Conservation (phyloP, 2,113 vertebrate species). For the Lutjanus erythropterus region DNA sequence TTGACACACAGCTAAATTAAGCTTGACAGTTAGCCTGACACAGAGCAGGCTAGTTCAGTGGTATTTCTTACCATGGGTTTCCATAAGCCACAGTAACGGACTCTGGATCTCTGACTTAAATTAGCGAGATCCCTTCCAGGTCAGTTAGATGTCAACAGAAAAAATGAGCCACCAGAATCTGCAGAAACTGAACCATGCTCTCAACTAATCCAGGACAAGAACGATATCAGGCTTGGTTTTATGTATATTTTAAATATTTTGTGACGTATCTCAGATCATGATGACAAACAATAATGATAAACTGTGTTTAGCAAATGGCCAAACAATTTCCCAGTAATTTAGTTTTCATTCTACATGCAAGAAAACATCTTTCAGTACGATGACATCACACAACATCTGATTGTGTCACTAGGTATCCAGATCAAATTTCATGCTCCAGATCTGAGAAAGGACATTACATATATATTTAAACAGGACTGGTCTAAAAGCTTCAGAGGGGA, state of each 20-base stretch:
- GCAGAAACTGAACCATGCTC: background rate
- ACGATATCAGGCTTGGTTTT: background rate
- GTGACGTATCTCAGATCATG: background rate
- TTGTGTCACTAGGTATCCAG: background rate
- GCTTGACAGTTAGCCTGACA: too few species aligned
- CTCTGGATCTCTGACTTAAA: too few species aligned
- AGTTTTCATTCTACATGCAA: background rate
- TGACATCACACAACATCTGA: background rate
- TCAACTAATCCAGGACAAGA: background rate
- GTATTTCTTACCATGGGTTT: too few species aligned
- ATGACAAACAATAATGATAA: constrained; percentile 12
- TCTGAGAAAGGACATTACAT: background rate
- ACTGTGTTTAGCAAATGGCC: background rate
- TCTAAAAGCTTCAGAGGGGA: background rate
- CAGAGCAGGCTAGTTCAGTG: too few species aligned
- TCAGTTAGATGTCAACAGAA: background rate
- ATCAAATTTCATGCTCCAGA: constrained; percentile 18
- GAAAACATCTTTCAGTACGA: background rate
- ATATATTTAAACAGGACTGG: constrained; percentile 19
- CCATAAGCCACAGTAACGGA: too few species aligned
- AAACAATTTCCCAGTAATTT: background rate
- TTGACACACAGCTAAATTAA: too few species aligned
- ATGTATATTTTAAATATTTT: background rate
- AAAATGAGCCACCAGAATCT: background rate
- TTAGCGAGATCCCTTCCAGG: too few species aligned